Conservation (phyloP, 2,113 vertebrate species). For the Odobenus rosmarus region DNA sequence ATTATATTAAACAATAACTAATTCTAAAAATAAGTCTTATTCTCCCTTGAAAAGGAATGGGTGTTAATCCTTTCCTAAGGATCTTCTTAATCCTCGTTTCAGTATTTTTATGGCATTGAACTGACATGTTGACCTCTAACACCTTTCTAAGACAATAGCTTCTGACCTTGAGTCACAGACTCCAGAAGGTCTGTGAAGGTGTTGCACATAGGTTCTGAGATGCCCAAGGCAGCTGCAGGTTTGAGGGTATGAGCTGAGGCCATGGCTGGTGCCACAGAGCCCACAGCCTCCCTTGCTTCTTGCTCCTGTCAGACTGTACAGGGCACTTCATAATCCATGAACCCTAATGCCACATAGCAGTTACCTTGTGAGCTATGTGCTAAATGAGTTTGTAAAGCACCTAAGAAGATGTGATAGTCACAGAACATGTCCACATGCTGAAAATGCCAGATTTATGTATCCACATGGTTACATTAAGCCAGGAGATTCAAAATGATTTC, state of each 20-base stretch:
- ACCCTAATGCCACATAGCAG: not conserved
- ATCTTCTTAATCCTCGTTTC: not conserved
- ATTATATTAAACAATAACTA: not conserved
- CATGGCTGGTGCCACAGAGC: not conserved
- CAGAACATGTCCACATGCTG: not conserved
- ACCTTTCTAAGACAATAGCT: not conserved
- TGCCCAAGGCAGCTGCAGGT: not conserved
- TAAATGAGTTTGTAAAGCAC: not conserved
- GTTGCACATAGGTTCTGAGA: not conserved
- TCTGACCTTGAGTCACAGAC: not conserved
- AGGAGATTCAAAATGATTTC: not conserved
- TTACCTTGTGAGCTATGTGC: not conserved
- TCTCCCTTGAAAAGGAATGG: not conserved
- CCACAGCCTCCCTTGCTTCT: not conserved
- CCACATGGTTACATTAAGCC: not conserved
- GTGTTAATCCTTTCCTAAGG: not conserved
- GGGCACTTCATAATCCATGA: not conserved
- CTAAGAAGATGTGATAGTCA: not conserved
- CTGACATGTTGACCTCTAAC: not conserved
- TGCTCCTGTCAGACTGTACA: not conserved
- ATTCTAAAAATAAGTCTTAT: not conserved
- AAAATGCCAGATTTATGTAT: not conserved
- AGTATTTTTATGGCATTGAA: not conserved
- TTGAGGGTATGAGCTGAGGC: not conserved
- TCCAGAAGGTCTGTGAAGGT: not conserved